Conservation (phyloP, 2,797 vertebrate genomes). For the Diplodus sargus region DNA sequence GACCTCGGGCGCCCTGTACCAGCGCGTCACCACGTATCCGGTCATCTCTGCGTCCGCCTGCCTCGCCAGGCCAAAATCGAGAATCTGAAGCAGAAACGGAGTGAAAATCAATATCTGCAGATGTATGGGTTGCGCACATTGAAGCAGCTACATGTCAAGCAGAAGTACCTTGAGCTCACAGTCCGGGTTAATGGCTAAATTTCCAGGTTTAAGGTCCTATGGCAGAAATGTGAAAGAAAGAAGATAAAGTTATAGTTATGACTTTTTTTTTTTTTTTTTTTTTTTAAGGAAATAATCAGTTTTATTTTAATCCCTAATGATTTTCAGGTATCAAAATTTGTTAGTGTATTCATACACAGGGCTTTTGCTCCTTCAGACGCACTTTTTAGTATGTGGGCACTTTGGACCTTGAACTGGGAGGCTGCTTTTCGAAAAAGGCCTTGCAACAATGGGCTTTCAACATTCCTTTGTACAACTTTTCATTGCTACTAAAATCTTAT, state of each 20-base stretch:
- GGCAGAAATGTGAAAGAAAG: background rate
- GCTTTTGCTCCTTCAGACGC: background rate
- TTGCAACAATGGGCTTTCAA: background rate
- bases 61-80: constrained; percentile 97
- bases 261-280: background rate
- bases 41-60: constrained; percentile 97
- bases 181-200: constrained; percentile 96
- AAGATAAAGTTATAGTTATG: background rate
- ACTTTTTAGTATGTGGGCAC: background rate
- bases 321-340: background rate
- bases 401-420: constrained; percentile 2
- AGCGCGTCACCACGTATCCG: constrained; percentile 96
- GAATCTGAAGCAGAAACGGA: constrained; percentile 83
- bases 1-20: constrained; percentile 97
- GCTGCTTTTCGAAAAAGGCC: background rate
- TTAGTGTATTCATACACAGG: background rate
- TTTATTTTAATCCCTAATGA: background rate
- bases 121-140: background rate
- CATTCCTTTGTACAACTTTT: background rate
- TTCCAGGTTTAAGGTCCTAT: constrained; percentile 97
- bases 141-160: accelerated
- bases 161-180: constrained; percentile 94
- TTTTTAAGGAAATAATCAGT: background rate
- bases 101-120: accelerated
- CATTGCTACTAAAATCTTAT: background rate